Base-by-base conservation (phyloP, 2,113 vertebrate species). In the Nematolebias whitei region DNA sequence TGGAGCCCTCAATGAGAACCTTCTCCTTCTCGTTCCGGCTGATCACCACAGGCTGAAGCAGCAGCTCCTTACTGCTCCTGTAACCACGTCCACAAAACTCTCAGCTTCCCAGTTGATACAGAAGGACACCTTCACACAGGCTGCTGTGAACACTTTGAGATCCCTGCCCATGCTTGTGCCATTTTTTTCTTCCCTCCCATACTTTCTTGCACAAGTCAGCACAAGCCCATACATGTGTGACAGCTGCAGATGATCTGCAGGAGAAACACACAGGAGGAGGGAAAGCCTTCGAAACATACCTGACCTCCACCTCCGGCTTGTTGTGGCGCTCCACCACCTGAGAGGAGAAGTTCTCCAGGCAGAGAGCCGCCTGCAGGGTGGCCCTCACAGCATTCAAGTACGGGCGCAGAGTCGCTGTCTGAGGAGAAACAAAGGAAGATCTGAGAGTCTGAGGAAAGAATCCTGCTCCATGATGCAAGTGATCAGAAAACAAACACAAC, bases 1-100 rank as follows among this genome's bases (percentile, higher is more conserved):
- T 99, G 68, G 98, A 99, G 43, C 98, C 98, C 80, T 99, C 98
- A 0, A 99, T 97, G 16, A 99, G 93, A 23, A 99, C 96, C 79
- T 96, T 99, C 89, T 99, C 98, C 85, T 99, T 99, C 64, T 99
- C 98, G 7, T 99, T 98, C 61, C 98, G 95, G 89, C 97, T 99
- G 87, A 99, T 96, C 71, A 98, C 94, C 80, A 99, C 96, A 0
- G 96, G 97, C 85, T 99, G 98, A 82, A 99, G 88, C 24, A 99
- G 90, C 68, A 99, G 90, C 85, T 99, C 98, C 84, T 98, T 99
- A 88, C 97, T 98, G 93, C 97, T 99, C 89, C 98, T 99, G 79
- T 16, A 61, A 74, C 8, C 18, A 72, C 44, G 69, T 2, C 50
- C 59, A 22, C 52, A 43, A 0, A 18, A 18, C 10, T 19, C 32